Evolutionary conservation across 1,140 invertebrate genomes (phyloP), one percentile per base, ranked within the genome.

Genomic region (Frieseomelitta varia): DNA sequence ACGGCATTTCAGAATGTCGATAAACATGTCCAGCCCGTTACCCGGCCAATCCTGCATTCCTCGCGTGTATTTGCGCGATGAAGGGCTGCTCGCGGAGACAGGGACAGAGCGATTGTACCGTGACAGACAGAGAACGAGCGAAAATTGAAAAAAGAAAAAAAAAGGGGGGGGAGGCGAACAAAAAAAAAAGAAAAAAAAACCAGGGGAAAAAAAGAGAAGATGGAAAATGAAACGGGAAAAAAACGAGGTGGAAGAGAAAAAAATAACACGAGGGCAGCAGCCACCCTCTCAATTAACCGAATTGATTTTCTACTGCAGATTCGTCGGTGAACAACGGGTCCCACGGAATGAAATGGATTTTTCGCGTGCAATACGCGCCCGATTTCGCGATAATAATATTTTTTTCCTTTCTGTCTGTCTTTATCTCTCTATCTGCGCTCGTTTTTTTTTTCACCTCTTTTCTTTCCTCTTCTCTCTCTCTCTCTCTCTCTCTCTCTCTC

Each of bases 241-340:
- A 56, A 78, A 27, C 69, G 27, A 56, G 12, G 56, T 24, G 56
- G 30, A 15, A 79, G 24, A 65, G 15, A 71, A 76, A 78, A 73
- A 79, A 82, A 83, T 30, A 65, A 68, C 39, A 53, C 71, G 51
- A 63, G 27, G 39, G 65, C 51, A 39, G 58, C 51, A 74, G 68
- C 74, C 84, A 84, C 87, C 86, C 91, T 92, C 91, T 92, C 91
- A 92, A 92, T 92, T 92, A 92, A 92, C 89, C 87, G 90, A 92
- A 92, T 92, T 91, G 91, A 92, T 92, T 91, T 90, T 90, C 87
- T 72, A 79, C 90, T 87, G 85, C 81, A 86, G 83, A 89, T 88
- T 88, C 83, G 81, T 68, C 73, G 85, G 81, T 87, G 82, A 87
- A 82, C 79, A 88, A 88, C 83, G 67, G 39, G 17, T 72, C 75